Base-by-base conservation (phyloP, 2,113 vertebrate species). In the Mixornis gularis region DNA sequence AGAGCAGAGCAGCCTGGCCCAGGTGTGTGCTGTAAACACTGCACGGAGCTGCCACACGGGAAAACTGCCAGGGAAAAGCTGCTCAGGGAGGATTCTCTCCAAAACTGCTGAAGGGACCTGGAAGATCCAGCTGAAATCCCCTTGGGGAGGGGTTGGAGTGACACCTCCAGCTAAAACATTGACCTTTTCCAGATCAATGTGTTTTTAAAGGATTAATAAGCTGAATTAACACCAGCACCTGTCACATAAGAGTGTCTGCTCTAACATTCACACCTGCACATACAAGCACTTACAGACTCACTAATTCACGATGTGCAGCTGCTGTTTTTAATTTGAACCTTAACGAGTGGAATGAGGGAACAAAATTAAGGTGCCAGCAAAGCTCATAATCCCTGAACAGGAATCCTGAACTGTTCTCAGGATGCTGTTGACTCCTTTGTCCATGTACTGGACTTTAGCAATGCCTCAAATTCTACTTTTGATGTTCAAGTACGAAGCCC, bases 401-500 rank as follows among this genome's bases (percentile, higher is more conserved):
- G n/a, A 64, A 69, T 87, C 43, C 41, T 52, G 72, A 65, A 17
- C 38, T 71, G 44, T 58, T 76, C 44, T 53, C 76, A 55, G 56
- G 69, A 32, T 29, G 2, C 36, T 60, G 36, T 24, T 60, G 27
- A 29, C 30, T 81, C 65, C 51, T 68, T 77, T 71, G 77, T 87
- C 95, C 71, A 2, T 12, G 22, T 65, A 17, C n/a, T 64, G 81
- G 81, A 46, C 79, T 76, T 4, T 1, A 86, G 49, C 51, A 92
- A 68, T 89, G 91, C 71, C 72, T 96, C 91, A 84, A 56, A 59
- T 89, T 88, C 70, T 89, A 2, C 94, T 74, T 93, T 85, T 89
- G 87, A 36, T 96, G 79, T 95, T 91, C 65, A 91, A 94, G 38
- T 72, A n/a, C 84, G 46, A 92, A 93, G 44, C 93, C 95, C 92